phyloP scores from a whole-genome alignment of 2,888 invertebrate genomes.

The Cephalotes varians region DNA sequence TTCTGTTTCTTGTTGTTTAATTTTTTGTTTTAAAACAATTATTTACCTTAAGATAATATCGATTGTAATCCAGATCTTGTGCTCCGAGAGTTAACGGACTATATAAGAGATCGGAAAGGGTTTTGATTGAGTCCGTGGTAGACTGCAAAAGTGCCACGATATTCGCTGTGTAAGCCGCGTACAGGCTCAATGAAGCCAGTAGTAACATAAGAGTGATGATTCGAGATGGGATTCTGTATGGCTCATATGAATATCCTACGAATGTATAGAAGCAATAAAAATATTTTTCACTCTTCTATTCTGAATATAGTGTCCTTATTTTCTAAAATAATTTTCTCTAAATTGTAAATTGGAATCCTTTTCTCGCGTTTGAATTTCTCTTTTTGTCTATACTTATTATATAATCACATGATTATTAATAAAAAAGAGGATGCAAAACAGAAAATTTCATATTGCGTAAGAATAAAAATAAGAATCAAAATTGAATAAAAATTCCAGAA shows the following conservation, averaged over 20 bases:
- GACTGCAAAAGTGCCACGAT: constrained; percentile 92
- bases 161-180: constrained; percentile 92
- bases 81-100: constrained; percentile 90
- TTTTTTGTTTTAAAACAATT: not conserved
- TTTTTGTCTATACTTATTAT: not conserved
- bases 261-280: not conserved
- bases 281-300: not conserved
- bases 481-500: not conserved
- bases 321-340: not conserved
- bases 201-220: constrained; percentile 89
- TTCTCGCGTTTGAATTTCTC: not conserved
- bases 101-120: constrained; percentile 88
- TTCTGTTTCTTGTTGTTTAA: not conserved
- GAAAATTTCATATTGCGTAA: not conserved
- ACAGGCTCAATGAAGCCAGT: constrained; percentile 90
- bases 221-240: constrained; percentile 86
- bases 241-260: constrained; percentile 83
- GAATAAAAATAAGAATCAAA: not conserved
- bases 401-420: not conserved
- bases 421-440: not conserved
- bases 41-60: constrained; percentile 88
- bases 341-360: not conserved
- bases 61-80: constrained; percentile 89
- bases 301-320: not conserved
- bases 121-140: constrained; percentile 89